Percentiles rank a stretch among this genome's conserved stretches.
phyloP scores from a whole-genome alignment of 2,797 vertebrate species.

The Cephalopachus bancanus region DNA sequence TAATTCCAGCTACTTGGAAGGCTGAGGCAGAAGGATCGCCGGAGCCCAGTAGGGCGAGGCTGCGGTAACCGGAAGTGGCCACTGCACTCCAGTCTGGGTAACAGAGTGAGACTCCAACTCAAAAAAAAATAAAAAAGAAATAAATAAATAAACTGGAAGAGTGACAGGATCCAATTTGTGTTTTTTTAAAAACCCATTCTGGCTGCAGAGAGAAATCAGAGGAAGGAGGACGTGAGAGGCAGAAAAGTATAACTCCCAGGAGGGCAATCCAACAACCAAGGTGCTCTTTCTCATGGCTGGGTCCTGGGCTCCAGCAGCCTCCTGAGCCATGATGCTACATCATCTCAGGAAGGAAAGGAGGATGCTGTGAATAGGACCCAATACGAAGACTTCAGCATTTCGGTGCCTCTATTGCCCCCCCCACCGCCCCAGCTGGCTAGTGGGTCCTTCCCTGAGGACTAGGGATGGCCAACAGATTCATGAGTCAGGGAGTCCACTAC shows the following conservation, averaged over 20 bases:
- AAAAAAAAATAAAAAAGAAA: no score
- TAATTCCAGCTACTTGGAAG: no score
- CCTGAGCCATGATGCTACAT: background rate
- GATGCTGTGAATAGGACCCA: background rate
- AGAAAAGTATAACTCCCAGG: background rate
- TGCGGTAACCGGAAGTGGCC: no score
- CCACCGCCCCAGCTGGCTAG: rapidly evolving
- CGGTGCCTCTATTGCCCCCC: background rate
- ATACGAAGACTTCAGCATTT: rapidly evolving
- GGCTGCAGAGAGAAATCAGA: background rate
- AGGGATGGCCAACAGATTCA: background rate
- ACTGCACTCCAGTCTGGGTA: no score
- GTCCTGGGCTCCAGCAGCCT: background rate
- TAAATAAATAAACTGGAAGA: no score
- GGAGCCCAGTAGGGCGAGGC: no score
- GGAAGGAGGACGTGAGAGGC: background rate
- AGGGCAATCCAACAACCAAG: rapidly evolving
- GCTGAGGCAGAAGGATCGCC: no score
- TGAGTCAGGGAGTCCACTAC: background rate
- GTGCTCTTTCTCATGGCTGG: background rate
- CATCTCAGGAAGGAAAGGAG: rapidly evolving
- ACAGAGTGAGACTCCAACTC: no score
- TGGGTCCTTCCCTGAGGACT: background rate
- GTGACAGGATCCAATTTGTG: background rate
- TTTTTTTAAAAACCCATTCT: background rate